These are phyloP conservation scores for Paradisaea rubra DNA, from an alignment of 2,113 vertebrate species.

Conservation along the genomic window DNA sequence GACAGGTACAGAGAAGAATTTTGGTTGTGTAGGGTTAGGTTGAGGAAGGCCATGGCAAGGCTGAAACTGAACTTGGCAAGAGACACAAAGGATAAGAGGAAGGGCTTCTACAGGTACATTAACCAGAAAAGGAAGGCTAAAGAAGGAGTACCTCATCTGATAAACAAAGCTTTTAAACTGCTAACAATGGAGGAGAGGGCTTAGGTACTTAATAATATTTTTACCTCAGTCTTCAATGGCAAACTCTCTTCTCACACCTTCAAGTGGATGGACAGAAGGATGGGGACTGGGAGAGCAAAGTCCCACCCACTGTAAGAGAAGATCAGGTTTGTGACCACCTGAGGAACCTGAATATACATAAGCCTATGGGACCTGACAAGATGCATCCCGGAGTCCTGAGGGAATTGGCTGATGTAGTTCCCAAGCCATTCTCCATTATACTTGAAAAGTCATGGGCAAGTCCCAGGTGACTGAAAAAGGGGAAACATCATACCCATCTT, in stretches of 20 bases:
- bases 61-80: background rate
- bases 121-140: background rate
- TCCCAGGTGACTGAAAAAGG: background rate
- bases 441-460: background rate
- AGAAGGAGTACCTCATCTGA: background rate
- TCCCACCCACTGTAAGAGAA: background rate
- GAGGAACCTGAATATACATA: background rate
- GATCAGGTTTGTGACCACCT: background rate
- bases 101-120: background rate
- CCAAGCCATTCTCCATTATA: background rate
- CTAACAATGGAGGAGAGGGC: background rate
- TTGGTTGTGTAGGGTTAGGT: background rate
- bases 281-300: background rate
- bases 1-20: background rate
- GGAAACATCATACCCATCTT: background rate
- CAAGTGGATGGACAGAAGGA: no score
- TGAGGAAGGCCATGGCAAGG: background rate
- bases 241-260: background rate
- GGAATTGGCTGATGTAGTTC: background rate
- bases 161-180: background rate
- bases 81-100: background rate
- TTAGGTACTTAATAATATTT: background rate
- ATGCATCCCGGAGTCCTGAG: background rate
- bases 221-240: background rate
- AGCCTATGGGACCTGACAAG: background rate